A percentile compares a stretch with the other conserved stretches of the same genome.
phyloP scores from a whole-genome alignment of 1,140 invertebrate species.

The Hycleus cichorii region DNA sequence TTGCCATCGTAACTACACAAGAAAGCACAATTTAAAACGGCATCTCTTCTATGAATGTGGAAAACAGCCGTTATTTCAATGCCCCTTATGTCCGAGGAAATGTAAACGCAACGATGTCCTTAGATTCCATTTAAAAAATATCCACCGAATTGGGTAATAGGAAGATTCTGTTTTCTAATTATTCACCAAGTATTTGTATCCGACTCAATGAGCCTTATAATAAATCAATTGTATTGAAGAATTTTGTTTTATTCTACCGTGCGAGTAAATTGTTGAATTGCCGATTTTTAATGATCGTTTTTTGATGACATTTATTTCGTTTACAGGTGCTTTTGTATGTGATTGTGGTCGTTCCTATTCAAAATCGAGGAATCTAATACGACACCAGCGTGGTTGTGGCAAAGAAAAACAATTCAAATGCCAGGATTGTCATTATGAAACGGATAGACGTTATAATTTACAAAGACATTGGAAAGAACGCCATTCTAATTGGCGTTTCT shows the following conservation, averaged over 20 bases:
- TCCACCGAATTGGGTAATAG: conserved; percentile 3
- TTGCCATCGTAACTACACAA: conserved; percentile 10
- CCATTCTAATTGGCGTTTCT: not conserved
- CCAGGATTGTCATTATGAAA: conserved; percentile 15
- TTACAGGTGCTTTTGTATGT: conserved; percentile 1
- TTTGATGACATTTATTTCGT: not conserved
- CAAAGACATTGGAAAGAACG: conserved; percentile 16
- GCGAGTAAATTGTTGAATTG: no score
- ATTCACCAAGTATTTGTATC: no score
- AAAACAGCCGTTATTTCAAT: conserved; percentile 45
- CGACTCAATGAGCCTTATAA: no score
- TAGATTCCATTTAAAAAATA: conserved; percentile 18
- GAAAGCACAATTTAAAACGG: conserved; percentile 45
- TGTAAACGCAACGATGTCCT: conserved; percentile 37
- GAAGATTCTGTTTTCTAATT: no score
- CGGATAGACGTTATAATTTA: conserved; percentile 20
- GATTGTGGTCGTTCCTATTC: not conserved
- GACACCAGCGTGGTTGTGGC: conserved; percentile 14
- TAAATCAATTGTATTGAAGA: no score
- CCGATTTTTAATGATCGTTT: not conserved
- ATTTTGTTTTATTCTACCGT: no score
- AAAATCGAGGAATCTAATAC: not conserved
- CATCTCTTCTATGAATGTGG: conserved; percentile 66
- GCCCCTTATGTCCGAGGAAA: conserved; percentile 41
- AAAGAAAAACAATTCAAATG: conserved; percentile 20